Conservation (phyloP, 1,140 invertebrate genomes). For the Sminthurides bifidus region DNA sequence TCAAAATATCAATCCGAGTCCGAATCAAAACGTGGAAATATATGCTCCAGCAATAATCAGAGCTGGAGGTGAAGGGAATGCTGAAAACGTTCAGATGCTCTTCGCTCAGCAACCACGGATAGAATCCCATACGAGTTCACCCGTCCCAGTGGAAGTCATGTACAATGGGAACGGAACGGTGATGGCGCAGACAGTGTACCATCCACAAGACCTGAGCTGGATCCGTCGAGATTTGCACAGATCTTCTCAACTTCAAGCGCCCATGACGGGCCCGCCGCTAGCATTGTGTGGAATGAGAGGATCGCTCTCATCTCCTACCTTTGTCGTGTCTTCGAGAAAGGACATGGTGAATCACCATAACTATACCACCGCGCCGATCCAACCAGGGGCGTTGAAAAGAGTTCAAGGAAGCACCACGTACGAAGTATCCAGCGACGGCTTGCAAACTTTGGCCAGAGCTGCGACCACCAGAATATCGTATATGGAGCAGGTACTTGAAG, state of each 20-base stretch:
- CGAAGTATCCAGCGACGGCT: neutral
- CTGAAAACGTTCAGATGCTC: neutral
- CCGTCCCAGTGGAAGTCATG: slow-evolving; percentile 9
- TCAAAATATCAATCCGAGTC: neutral
- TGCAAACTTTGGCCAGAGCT: slow-evolving; percentile 2
- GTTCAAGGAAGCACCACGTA: neutral
- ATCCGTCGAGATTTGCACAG: neutral
- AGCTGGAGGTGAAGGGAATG: neutral
- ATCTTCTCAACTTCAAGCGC: neutral
- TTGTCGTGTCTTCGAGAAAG: neutral
- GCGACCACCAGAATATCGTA: neutral
- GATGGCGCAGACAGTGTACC: slow-evolving; percentile 4
- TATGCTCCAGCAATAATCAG: neutral
- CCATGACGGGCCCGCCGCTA: neutral
- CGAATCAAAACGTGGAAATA: slow-evolving; percentile 1
- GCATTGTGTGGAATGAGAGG: neutral
- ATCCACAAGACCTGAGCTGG: neutral
- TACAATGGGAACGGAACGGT: slow-evolving; percentile 12
- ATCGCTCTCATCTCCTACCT: neutral
- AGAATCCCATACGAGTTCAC: neutral
- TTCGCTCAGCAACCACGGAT: neutral
- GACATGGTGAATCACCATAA: slow-evolving; percentile 2
- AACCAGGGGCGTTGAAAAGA: neutral
- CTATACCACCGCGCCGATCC: neutral
- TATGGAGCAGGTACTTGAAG: neutral